phyloP scores from a whole-genome alignment of 2,113 vertebrate species.

The Pelodiscus sinensis region DNA sequence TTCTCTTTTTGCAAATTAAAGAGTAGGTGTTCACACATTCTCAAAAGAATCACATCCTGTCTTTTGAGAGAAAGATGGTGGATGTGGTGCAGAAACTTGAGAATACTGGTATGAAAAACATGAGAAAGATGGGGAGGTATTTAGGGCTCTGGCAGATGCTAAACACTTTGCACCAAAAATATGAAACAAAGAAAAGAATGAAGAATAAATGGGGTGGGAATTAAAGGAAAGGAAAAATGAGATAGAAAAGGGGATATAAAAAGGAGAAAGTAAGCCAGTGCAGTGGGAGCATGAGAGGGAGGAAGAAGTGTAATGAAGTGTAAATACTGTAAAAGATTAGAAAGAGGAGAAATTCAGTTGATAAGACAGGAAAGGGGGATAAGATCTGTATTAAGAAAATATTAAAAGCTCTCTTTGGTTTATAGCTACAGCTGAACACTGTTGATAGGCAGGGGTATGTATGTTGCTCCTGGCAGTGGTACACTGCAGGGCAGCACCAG shows the following conservation, averaged over 20 bases:
- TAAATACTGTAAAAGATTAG: background rate
- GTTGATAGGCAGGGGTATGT: background rate
- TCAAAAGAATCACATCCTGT: slow-evolving; percentile 22
- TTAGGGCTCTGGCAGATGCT: background rate
- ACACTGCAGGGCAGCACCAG: background rate
- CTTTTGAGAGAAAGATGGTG: slow-evolving; percentile 32
- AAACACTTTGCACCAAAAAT: background rate
- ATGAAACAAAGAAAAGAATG: background rate
- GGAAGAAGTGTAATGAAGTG: background rate
- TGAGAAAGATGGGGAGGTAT: background rate
- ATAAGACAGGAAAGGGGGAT: background rate
- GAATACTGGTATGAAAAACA: slow-evolving; percentile 11
- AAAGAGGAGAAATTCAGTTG: background rate
- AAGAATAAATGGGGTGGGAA: background rate
- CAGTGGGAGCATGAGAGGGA: background rate
- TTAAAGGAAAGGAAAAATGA: background rate
- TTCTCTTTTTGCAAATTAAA: slow-evolving; percentile 39
- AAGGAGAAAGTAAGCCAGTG: background rate
- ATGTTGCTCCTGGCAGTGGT: background rate
- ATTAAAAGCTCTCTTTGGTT: background rate
- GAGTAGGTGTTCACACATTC: slow-evolving; percentile 48
- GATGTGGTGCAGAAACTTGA: slow-evolving; percentile 28
- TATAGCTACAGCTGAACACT: accelerated
- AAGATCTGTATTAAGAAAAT: background rate
- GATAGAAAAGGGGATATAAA: background rate